Evolutionary conservation across 92 coral and sea anemone genomes (phyloP), one percentile per base, ranked within the genome.

Genomic region (Siderastrea radians): DNA sequence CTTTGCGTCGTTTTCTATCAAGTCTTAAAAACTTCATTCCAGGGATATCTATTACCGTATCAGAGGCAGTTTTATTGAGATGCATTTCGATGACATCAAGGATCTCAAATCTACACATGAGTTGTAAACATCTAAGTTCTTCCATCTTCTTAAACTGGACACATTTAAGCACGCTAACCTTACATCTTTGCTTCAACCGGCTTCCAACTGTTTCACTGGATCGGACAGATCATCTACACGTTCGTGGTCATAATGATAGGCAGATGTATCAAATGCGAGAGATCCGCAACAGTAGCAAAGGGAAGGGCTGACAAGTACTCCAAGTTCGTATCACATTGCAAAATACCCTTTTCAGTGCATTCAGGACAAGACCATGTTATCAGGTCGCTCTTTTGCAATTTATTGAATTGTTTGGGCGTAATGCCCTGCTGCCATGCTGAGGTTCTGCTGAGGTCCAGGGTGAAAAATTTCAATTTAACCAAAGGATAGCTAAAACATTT

Each of bases 1-100:
- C 91, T 64, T 76, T 81, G 3, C 91, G 74, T 10, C 80, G 68
- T 82, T 63, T 87, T 62, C 91, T 68, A 54, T 90, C 93, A 0
- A 78, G 85, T 16, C 86, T 50, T 69, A 78, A 0, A 49, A 58
- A 50, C 52, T 82, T 91, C 86, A 88, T 81, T 55, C 91, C 82
- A 5, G 15, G 61, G 51, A 87, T 87, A 26, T 87, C 17, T 46
- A 84, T 3, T 3, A 6, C 70, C 54, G 50, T 2, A 73, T 60
- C 88, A 4, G 26, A 12, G 8, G 60, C 79, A 52, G 73, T 26
- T 72, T 72, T 72, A 65, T 74, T 53, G 26, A 84, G 55, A 84
- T 84, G 88, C 11, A 86, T 86, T 65, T 86, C 90, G 3, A 85
- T 86, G 12, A 86, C 62, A 5, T 58, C 91, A 1, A 79, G 53